Evolutionary conservation across 64 coral and sea anemone species (phyloP), one percentile per base, ranked within the genome.

Genomic region (Actinia tenebrosa): DNA sequence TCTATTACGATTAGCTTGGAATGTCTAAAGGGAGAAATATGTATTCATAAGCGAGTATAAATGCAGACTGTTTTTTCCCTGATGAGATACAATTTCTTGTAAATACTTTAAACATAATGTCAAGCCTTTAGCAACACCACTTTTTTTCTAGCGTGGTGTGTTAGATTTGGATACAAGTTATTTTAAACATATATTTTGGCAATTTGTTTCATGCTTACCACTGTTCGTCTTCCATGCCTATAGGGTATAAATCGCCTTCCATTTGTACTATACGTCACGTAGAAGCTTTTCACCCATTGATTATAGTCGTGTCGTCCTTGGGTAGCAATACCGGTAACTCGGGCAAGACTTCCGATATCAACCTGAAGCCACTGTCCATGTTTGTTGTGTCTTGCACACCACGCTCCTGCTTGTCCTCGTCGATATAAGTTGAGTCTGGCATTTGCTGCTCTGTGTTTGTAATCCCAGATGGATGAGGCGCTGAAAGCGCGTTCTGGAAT

Each of bases 281-380:
- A 89, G 25, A 93, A 96, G 14, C 79, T 85, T 88, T 92, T 96
- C 69, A 96, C 94, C 94, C 94, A 96, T 26, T 96, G 94, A n/a
- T 77, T 92, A 4, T 44, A 3, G 59, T 86, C 84, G 22, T 91
- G 91, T 16, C 94, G 88, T 53, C 94, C 94, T 37, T 96, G 94
- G 17, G 88, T 96, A 5, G 61, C 83, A 23, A 96, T 88, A 25
- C 84, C 82, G 18, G 84, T 93, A 72, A 93, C 20, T 26, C 72
- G 2, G 1, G 94, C 83, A 16, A 10, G 68, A 0, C 47, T 80
- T 20, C 94, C 91, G 56, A 90, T 10, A 53, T 96, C 91, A 47
- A 96, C 75, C 77, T 96, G 94, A 19, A 96, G 23, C 94, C 94
- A 96, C 77, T 96, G 94, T 53, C 61, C 55, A 26, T 78, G 82